These are phyloP conservation scores for Myrmecobius fasciatus DNA, from an alignment of 2,113 vertebrate genomes.

Conservation along the genomic window DNA sequence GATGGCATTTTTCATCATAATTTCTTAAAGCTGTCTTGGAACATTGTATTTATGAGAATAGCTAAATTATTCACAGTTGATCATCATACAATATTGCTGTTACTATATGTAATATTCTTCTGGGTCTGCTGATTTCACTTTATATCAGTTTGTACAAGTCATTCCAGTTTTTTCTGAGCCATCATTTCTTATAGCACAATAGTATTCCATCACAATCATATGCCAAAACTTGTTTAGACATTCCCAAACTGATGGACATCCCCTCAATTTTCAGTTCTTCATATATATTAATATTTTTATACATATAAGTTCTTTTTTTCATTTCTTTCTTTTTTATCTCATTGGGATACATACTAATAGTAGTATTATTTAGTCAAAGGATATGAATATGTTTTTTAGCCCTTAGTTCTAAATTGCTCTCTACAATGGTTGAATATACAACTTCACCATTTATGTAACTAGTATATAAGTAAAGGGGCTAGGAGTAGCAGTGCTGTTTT, in stretches of 20 bases:
- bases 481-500: background rate
- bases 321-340: background rate
- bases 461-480: background rate
- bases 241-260: background rate
- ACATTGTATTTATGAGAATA: background rate
- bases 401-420: background rate
- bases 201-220: background rate
- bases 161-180: background rate
- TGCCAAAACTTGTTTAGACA: background rate
- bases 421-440: background rate
- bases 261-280: background rate
- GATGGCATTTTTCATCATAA: background rate
- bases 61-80: background rate
- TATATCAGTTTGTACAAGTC: background rate
- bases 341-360: background rate
- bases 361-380: background rate
- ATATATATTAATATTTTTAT: background rate
- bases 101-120: background rate
- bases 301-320: background rate
- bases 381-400: background rate
- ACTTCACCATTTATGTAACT: background rate
- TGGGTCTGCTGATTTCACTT: background rate
- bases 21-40: background rate
- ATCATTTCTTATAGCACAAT: background rate
- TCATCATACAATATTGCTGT: background rate